Percentiles rank a stretch among this genome's conserved stretches.
Conservation (phyloP, 2,888 invertebrate species). For the Pocota personata region DNA sequence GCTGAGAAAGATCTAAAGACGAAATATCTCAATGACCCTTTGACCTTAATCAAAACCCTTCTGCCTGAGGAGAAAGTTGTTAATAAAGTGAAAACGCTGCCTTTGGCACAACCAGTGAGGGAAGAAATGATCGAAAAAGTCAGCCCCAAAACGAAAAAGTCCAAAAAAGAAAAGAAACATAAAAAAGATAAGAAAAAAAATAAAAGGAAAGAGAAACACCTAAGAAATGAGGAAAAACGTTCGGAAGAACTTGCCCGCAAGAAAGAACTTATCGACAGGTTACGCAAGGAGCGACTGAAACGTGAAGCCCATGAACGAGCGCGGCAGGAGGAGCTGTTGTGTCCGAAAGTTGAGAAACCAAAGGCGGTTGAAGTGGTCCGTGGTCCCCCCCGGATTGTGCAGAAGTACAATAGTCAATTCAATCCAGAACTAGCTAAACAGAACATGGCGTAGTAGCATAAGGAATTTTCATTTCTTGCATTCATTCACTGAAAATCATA, state of each 20-base stretch:
- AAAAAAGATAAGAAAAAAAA: conserved; percentile 67
- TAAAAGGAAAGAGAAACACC: conserved; percentile 16
- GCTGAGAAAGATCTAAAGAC: conserved; percentile 86
- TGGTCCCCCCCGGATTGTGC: conserved; percentile 83
- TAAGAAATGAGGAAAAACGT: conserved; percentile 31
- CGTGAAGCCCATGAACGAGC: conserved; percentile 91
- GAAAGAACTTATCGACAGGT: conserved; percentile 79
- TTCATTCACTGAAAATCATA: too few relatives aligned
- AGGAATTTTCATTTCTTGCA: too few relatives aligned
- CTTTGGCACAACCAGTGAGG: conserved; percentile 8
- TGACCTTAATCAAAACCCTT: conserved; percentile 86
- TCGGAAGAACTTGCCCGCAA: conserved; percentile 75
- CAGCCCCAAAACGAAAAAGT: conserved; percentile 72
- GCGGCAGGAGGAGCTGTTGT: conserved; percentile 88
- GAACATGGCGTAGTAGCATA: conserved; percentile 83
- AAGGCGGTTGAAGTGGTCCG: conserved; percentile 74
- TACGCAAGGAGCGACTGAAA: conserved; percentile 85
- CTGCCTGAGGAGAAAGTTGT: conserved; percentile 70
- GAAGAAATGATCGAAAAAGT: conserved; percentile 79
- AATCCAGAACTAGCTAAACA: conserved; percentile 95
- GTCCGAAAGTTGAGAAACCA: conserved; percentile 84
- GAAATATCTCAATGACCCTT: conserved; percentile 89
- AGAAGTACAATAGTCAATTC: conserved; percentile 98
- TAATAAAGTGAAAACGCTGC: not conserved
- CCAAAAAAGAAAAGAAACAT: conserved; percentile 64